phyloP scores from a whole-genome alignment of 1,140 invertebrate species.

The Ips typographus region DNA sequence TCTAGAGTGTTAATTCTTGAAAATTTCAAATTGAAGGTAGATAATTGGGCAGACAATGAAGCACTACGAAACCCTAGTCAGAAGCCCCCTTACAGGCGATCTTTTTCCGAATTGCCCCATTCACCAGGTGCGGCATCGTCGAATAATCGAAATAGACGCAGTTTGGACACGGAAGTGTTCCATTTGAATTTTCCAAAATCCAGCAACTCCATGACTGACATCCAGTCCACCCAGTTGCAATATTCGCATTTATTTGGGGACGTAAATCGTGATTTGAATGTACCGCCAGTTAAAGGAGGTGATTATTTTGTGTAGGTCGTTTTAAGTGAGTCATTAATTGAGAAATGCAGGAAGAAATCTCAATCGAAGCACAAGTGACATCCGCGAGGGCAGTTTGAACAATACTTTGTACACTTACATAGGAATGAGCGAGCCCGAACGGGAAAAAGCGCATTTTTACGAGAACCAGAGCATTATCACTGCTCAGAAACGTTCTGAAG shows the following conservation, averaged over 20 bases:
- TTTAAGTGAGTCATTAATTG: background rate
- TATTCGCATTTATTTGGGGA: conserved; percentile 26
- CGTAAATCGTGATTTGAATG: conserved; percentile 23
- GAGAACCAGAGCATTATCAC: conserved; percentile 48
- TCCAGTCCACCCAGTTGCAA: conserved; percentile 41
- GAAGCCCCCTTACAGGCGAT: conserved; percentile 61
- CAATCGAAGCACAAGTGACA: conserved; percentile 47
- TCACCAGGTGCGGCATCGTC: conserved; percentile 47
- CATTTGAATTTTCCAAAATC: conserved; percentile 46
- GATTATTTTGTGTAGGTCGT: too few species aligned
- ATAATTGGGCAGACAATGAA: conserved; percentile 55
- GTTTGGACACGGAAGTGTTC: conserved; percentile 53
- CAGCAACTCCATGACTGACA: conserved; percentile 51
- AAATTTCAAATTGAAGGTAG: conserved; percentile 46
- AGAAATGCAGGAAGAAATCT: conserved; percentile 35
- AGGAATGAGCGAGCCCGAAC: conserved; percentile 58
- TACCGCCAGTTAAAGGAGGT: conserved; percentile 2
- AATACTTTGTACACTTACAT: conserved; percentile 60
- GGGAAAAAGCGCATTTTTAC: conserved; percentile 45
- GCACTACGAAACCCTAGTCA: conserved; percentile 56
- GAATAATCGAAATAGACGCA: conserved; percentile 53
- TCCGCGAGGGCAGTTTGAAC: conserved; percentile 35
- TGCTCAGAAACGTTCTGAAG: conserved; percentile 48
- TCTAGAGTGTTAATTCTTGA: conserved; percentile 53
- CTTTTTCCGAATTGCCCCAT: conserved; percentile 62